Conservation (phyloP, 2,888 invertebrate genomes). For the Drosophila testacea region DNA sequence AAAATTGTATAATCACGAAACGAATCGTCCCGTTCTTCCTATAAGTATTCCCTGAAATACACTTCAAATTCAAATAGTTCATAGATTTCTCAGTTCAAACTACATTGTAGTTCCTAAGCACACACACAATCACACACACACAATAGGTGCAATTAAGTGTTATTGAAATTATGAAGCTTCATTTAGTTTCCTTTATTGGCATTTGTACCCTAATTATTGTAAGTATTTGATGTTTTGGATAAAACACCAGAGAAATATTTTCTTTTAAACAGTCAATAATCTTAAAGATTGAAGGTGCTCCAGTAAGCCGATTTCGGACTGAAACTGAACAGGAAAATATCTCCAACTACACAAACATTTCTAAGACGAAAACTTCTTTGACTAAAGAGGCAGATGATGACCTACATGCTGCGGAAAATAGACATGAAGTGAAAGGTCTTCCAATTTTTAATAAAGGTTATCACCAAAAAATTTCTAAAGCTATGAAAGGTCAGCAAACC, state of each 20-base stretch:
- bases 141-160: not conserved
- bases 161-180: not conserved
- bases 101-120: too few relatives aligned
- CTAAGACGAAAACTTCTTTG: not conserved
- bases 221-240: not conserved
- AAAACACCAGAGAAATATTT: too few relatives aligned
- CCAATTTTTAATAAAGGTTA: not conserved
- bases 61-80: not conserved
- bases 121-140: too few relatives aligned
- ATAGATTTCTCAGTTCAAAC: too few relatives aligned
- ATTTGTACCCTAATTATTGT: not conserved
- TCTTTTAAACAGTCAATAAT: not conserved
- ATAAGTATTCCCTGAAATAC: not conserved
- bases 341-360: not conserved
- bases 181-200: not conserved
- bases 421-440: not conserved
- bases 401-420: conserved; percentile 1
- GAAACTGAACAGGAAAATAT: not conserved
- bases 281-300: not conserved
- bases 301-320: not conserved
- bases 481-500: not conserved
- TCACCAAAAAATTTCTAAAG: not conserved
- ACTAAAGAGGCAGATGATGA: not conserved
- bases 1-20: too few relatives aligned
- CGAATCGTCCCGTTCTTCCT: too few relatives aligned